Base-by-base conservation (phyloP, 2,888 invertebrate species). In the Himalopsyche japonica region DNA sequence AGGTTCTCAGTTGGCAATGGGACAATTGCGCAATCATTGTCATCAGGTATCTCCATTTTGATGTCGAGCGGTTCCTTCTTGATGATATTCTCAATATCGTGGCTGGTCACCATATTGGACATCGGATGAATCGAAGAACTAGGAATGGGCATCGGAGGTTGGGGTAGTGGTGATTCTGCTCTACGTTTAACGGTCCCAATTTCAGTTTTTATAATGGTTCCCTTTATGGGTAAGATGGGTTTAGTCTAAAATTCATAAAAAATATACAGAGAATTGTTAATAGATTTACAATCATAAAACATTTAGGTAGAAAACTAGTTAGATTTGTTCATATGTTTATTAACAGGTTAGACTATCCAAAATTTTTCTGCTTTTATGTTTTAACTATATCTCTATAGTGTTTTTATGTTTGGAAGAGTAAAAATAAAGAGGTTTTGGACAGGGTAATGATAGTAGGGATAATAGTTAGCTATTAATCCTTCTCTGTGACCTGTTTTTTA, bases 41-140 rank as follows among this genome's bases (percentile, higher is more conserved):
- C 85, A 37, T 87, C 87, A 1, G 83, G 82, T n/a, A 82, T 34
- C 82, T 87, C 89, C 24, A 88, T 88, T 80, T 89, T 88, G 18
- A 89, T 82, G 20, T 90, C 89, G 49, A 89, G 87, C 0, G 88
- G 87, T 83, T 90, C 91, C 20, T 89, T 70, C 84, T 90, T 90
- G 12, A 91, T 89, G 43, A 84, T 82, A 27, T 70, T 70, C 12
- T 70, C 70, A 64, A 80, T 76, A 43, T 80, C 48, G 10, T 37
- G 83, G 8, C 48, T 82, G 24, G 82, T 47, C 47, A 49, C 70
- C 12, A 85, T 80, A 30, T 64, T 79, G 20, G 76, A 76, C 15
- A 57, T 43, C 12, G 86, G 80, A 5, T 20, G 32, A 15, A 76
- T 24, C 0, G 79, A 49, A 20, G 79, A 43, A 5, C 76, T 76